Conservation (phyloP, 1,140 invertebrate species). For the Hermetia illucens region DNA sequence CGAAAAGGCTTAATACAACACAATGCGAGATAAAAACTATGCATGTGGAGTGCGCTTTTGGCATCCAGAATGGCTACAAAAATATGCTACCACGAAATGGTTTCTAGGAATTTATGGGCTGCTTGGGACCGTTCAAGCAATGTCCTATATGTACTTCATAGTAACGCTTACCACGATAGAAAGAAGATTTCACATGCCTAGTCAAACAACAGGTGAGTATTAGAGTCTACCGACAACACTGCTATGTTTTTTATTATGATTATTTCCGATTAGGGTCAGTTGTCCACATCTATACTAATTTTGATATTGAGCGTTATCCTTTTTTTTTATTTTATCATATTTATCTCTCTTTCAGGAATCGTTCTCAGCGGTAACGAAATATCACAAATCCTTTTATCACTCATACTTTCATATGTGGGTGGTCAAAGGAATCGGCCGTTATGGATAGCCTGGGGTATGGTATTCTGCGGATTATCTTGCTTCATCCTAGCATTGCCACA, state of each 20-base stretch:
- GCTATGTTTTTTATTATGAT: background rate
- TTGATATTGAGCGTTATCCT: no score
- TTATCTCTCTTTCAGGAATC: conserved; percentile 35
- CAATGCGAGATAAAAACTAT: no score
- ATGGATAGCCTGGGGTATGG: conserved; percentile 50
- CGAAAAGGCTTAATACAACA: no score
- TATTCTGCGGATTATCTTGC: conserved; percentile 45
- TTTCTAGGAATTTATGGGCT: conserved; percentile 50
- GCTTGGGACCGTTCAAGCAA: conserved; percentile 52
- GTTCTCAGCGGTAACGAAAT: conserved; percentile 57
- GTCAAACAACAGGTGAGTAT: conserved; percentile 51
- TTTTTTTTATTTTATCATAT: no score
- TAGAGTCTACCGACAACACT: no score
- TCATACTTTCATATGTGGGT: conserved; percentile 45
- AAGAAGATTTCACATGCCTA: conserved; percentile 55
- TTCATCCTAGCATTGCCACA: conserved; percentile 50
- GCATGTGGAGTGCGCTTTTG: conserved; percentile 43
- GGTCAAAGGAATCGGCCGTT: conserved; percentile 43
- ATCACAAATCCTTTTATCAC: conserved; percentile 46
- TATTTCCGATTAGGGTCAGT: background rate
- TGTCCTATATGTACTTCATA: conserved; percentile 53
- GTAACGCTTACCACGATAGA: conserved; percentile 53
- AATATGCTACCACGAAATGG: conserved; percentile 40
- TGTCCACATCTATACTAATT: no score
- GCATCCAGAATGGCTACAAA: conserved; percentile 46